These are phyloP conservation scores for Enteromius trimaculatus DNA, from an alignment of 2,797 vertebrate genomes.

Conservation along the genomic window DNA sequence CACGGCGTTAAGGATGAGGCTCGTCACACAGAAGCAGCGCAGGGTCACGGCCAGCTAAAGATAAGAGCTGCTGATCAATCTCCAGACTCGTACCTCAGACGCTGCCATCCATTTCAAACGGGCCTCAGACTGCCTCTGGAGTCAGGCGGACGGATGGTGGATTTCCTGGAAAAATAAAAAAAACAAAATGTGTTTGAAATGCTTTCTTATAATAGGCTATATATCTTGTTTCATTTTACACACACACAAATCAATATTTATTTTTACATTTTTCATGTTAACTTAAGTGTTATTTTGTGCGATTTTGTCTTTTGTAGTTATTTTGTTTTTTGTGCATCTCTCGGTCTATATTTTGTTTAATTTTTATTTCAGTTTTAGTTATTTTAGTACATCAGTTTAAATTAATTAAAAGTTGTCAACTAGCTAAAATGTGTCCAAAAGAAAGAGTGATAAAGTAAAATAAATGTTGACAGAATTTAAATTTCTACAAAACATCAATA, in stretches of 20 bases:
- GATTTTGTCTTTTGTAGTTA: not conserved
- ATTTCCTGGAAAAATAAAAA: not conserved
- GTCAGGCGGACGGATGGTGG: not conserved
- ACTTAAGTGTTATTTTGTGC: not conserved
- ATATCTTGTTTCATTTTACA: not conserved
- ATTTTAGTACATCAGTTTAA: too few species aligned
- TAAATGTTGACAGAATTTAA: too few species aligned
- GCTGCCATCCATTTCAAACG: not conserved
- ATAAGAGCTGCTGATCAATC: slow-evolving; percentile 16
- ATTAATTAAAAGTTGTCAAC: too few species aligned
- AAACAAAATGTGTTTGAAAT: too few species aligned
- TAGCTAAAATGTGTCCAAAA: too few species aligned
- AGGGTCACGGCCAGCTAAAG: not conserved
- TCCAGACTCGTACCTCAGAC: not conserved
- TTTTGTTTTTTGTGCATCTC: too few species aligned
- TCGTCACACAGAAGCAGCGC: not conserved
- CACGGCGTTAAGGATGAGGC: not conserved
- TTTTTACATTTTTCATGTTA: too few species aligned
- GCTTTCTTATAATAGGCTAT: not conserved
- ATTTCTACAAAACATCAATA: too few species aligned
- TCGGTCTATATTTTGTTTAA: too few species aligned
- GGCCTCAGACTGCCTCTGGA: not conserved
- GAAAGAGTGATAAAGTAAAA: too few species aligned
- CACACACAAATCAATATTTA: too few species aligned
- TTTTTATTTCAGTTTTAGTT: too few species aligned